phyloP scores from a whole-genome alignment of 2,888 invertebrate species.

The Mythimna pallens region DNA sequence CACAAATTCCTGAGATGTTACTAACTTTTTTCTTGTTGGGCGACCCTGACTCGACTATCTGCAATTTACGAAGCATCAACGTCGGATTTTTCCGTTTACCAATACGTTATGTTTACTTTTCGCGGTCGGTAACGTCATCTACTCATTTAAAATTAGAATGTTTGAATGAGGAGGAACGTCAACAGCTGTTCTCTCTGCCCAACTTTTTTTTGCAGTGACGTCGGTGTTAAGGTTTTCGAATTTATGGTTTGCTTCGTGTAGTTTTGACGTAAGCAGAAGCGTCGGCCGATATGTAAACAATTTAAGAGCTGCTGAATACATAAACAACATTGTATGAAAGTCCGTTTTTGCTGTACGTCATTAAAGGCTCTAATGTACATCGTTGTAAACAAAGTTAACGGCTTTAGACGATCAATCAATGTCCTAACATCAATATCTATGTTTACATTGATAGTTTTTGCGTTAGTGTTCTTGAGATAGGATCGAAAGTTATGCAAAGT shows the following conservation, averaged over 20 bases:
- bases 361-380: constrained; percentile 23
- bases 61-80: constrained; percentile 38
- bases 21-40: constrained; percentile 37
- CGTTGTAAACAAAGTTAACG: constrained; percentile 40
- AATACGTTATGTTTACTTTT: constrained; percentile 60
- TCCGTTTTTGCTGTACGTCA: constrained; percentile 29
- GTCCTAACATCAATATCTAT: constrained; percentile 26
- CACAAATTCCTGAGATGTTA: constrained; percentile 36
- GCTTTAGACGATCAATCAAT: constrained; percentile 46
- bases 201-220: constrained; percentile 53
- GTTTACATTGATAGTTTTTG: constrained; percentile 45
- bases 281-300: constrained; percentile 45
- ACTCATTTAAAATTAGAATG: constrained; percentile 61
- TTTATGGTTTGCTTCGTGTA: constrained; percentile 35
- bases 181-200: constrained; percentile 50
- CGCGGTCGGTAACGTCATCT: constrained; percentile 43
- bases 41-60: constrained; percentile 43
- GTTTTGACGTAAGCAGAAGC: constrained; percentile 49
- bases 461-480: constrained; percentile 9
- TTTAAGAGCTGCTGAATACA: constrained; percentile 24
- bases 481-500: constrained; percentile 24
- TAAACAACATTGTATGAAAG: constrained; percentile 35
- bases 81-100: constrained; percentile 58
- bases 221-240: constrained; percentile 36
- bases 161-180: constrained; percentile 57